A percentile compares a stretch with the other conserved stretches of the same genome.
Conservation (phyloP, 2,797 vertebrate species). For the Hypotaenidia philippensis region DNA sequence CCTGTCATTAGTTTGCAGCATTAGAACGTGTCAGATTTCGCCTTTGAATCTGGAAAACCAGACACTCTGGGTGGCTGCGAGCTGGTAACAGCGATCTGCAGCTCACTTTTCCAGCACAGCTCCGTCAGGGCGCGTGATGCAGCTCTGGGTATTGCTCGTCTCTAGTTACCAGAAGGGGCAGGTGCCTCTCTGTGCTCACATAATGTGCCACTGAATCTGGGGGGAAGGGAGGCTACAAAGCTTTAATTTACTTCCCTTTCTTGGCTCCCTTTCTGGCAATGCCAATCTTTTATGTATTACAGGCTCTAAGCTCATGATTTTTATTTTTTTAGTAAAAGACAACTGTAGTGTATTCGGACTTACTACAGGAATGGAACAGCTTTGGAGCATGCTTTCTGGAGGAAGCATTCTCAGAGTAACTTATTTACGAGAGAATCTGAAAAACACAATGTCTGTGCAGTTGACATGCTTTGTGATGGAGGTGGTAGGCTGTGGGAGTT, state of each 20-base stretch:
- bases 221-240: accelerated
- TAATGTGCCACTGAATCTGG: not conserved
- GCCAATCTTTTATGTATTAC: not conserved
- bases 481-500: not conserved
- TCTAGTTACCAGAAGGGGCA: not conserved
- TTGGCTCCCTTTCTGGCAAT: not conserved
- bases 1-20: not conserved
- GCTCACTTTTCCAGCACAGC: not conserved
- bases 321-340: not conserved
- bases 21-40: not conserved
- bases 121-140: not conserved
- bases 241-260: not conserved
- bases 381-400: not conserved
- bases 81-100: not conserved
- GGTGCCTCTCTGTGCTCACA: not conserved
- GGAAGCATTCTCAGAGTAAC: not conserved
- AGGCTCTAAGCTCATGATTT: not conserved
- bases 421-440: not conserved
- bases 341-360: not conserved
- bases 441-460: not conserved
- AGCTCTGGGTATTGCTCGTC: not conserved
- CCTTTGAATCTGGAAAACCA: not conserved
- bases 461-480: not conserved
- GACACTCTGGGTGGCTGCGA: not conserved
- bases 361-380: not conserved